Percentiles rank a stretch among this genome's conserved stretches.
Evolutionary conservation across 1,140 invertebrate species (phyloP).

Genomic region (Coptotermes formosanus): DNA sequence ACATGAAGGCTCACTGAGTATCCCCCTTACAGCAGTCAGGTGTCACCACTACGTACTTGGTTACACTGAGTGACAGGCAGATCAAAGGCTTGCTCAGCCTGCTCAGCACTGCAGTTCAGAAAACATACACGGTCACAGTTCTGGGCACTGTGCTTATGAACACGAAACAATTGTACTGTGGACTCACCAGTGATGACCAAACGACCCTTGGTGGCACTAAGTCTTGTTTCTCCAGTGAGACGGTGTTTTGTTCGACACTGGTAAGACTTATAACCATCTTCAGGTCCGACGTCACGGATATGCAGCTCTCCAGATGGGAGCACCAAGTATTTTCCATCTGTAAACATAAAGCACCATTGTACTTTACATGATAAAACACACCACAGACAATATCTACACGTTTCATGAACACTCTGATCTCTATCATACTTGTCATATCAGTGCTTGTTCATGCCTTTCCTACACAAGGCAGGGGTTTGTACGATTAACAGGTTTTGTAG

Average conservation of each 20-base stretch:
- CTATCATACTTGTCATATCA: no score
- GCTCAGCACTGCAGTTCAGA: neutral
- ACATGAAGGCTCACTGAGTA: no score
- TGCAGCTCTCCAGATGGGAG: slow-evolving; percentile 90
- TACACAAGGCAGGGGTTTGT: no score
- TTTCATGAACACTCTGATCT: no score
- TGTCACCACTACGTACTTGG: neutral
- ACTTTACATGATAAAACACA: neutral
- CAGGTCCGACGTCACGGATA: slow-evolving; percentile 88
- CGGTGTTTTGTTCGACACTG: slow-evolving; percentile 93
- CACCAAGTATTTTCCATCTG: slow-evolving; percentile 92
- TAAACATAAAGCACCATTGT: slow-evolving; percentile 17
- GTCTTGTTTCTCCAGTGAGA: slow-evolving; percentile 87
- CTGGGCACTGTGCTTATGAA: neutral
- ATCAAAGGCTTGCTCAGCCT: neutral
- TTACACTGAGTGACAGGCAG: no score
- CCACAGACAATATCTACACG: no score
- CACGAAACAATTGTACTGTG: neutral
- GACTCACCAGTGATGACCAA: slow-evolving; percentile 93
- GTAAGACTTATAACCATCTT: slow-evolving; percentile 91
- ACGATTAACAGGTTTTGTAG: no score
- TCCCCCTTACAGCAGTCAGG: no score
- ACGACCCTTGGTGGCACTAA: slow-evolving; percentile 89
- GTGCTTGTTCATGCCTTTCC: no score
- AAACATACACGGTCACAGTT: neutral